Base-by-base conservation (phyloP, 2,113 vertebrate genomes). In the Sinocyclocheilus anshuiensis region DNA sequence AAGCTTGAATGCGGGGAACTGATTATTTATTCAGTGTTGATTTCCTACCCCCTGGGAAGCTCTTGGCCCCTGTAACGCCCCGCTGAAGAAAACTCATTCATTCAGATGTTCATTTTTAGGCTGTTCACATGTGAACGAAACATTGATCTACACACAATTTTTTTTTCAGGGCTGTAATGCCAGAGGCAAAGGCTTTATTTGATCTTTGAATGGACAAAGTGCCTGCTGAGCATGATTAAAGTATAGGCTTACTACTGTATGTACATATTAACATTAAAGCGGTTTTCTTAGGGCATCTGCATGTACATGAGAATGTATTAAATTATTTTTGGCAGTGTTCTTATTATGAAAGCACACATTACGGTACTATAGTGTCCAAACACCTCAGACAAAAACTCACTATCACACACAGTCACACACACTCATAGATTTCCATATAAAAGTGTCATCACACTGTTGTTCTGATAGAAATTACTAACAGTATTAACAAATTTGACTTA, bases 21-120 rank as follows among this genome's bases (percentile, higher is more conserved):
- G 80, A 82, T 82, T 82, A 71, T 67, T 82, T 82, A 82, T 82
- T 82, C 42, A 53, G 26, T 33, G 24, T 53, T 82, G 26, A 71
- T 33, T 82, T 71, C 45, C 63, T 22, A 71, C 63, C 80, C 42
- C 80, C 45, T 11, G 63, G 63, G 80, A 71, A 50, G 26, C 24
- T 50, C 63, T 71, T 36, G 80, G 42, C 16, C 63, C 45, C 42
- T 22, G 45, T 71, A 69, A 82, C 6, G 7, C 63, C 80, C 80
- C 13, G 63, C 80, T 69, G 63, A 69, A 63, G 63, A 71, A 45
- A 82, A 71, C 78, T 65, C 24, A 82, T 69, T 71, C 45, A 29
- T 48, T 53, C 80, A 69, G 79, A 81, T 45, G 59, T 65, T 65
- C 59, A 81, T 81, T 81, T 81, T 13, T 20, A 69, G 24, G 42